These are phyloP conservation scores for Galleria mellonella DNA, from an alignment of 1,140 invertebrate genomes.

Conservation along the genomic window DNA sequence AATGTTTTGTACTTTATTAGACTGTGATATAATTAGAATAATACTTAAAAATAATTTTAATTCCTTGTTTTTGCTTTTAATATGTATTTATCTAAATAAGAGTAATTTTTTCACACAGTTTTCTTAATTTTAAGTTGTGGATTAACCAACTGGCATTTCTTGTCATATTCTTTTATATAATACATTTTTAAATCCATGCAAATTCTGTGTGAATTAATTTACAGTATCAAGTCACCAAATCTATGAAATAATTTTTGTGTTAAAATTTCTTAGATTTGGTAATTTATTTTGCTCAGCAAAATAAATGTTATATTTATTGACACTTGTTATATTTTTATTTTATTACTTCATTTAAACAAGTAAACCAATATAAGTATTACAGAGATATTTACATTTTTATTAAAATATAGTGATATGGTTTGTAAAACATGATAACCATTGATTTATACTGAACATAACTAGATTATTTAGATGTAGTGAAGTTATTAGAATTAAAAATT, in stretches of 20 bases:
- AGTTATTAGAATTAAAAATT: no score
- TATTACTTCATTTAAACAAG: not conserved
- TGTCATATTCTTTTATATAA: no score
- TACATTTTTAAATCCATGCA: no score
- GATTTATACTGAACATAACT: not conserved
- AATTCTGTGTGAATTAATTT: no score
- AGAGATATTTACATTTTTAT: slow-evolving; percentile 2
- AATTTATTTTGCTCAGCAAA: no score
- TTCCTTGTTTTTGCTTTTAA: slow-evolving; percentile 13
- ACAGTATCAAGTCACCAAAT: not conserved
- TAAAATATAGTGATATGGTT: not conserved
- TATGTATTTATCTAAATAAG: not conserved
- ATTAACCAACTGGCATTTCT: no score
- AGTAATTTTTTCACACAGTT: slow-evolving; percentile 7
- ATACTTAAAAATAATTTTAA: slow-evolving; percentile 1
- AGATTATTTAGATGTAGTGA: no score
- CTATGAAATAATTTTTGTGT: not conserved
- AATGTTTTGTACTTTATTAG: no score
- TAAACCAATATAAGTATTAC: not conserved
- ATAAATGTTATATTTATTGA: no score
- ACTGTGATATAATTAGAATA: no score
- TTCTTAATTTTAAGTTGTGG: no score
- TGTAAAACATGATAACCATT: not conserved
- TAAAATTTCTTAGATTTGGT: no score
- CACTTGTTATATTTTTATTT: not conserved